Conservation (phyloP, 53 echinoderm and acorn worm genomes). For the Crossaster papposus region DNA sequence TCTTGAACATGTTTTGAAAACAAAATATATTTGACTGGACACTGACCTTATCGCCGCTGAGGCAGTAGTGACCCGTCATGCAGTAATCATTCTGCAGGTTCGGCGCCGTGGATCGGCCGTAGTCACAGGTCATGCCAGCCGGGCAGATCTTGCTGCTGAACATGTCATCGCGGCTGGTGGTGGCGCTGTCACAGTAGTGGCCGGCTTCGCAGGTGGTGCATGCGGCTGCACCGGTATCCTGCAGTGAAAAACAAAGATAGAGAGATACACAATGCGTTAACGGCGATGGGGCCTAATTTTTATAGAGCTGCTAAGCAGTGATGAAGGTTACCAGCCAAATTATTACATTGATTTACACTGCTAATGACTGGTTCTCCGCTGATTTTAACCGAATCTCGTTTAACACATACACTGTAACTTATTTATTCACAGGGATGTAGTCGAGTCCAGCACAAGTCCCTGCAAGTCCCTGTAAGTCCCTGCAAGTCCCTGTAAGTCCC, state of each 20-base stretch:
- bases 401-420: no score
- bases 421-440: no score
- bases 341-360: not conserved
- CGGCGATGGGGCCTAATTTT: not conserved
- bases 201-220: slow-evolving; percentile 93
- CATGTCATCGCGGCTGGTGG: slow-evolving; percentile 86
- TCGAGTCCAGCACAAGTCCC: no score
- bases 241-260: not conserved
- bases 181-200: slow-evolving; percentile 84
- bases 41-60: slow-evolving; percentile 93
- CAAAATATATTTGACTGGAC: not conserved
- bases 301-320: not conserved
- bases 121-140: slow-evolving; percentile 86
- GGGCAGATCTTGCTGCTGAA: slow-evolving; percentile 76
- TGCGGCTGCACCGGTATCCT: slow-evolving; percentile 84
- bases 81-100: slow-evolving; percentile 83
- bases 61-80: slow-evolving; percentile 84
- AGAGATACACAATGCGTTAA: not conserved
- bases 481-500: no score
- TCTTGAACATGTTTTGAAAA: no score
- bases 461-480: no score
- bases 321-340: not conserved
- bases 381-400: not conserved
- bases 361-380: not conserved
- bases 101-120: slow-evolving; percentile 72